phyloP scores from a whole-genome alignment of 2,888 invertebrate genomes.

The Apoderus coryli region DNA sequence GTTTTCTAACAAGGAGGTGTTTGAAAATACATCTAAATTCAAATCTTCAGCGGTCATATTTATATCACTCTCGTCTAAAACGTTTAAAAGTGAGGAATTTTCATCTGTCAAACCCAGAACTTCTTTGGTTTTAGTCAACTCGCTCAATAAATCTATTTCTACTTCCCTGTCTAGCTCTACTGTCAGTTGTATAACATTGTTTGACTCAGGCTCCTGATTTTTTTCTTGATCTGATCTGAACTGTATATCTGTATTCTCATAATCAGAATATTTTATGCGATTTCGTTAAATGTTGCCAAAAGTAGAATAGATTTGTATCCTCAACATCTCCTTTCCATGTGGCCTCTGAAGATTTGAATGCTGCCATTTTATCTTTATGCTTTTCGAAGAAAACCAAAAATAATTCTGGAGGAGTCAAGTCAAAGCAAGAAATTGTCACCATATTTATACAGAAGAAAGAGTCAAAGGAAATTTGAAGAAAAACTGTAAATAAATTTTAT shows the following conservation, averaged over 20 bases:
- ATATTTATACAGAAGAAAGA: too few species aligned
- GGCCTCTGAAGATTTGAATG: background rate
- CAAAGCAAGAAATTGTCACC: too few species aligned
- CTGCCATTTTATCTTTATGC: too few species aligned
- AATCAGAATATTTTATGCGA: background rate
- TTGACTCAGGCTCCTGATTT: conserved; percentile 1
- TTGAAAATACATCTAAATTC: conserved; percentile 5
- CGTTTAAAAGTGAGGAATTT: conserved; percentile 1
- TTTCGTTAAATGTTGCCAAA: conserved; percentile 6
- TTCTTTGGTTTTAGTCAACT: too few species aligned
- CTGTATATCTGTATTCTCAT: background rate
- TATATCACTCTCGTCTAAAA: conserved; percentile 3
- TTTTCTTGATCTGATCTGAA: conserved; percentile 1
- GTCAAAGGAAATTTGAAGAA: too few species aligned
- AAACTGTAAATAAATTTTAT: too few species aligned
- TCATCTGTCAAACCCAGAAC: conserved; percentile 3
- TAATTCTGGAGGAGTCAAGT: too few species aligned
- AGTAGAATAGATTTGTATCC: conserved; percentile 7
- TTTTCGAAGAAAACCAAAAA: conserved; percentile 6
- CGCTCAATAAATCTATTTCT: background rate
- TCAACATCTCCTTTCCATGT: conserved; percentile 4
- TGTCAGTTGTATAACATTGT: conserved; percentile 2
- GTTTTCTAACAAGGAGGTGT: conserved; percentile 5
- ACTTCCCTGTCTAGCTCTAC: background rate
- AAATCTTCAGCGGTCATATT: conserved; percentile 6